Evolutionary conservation across 2,797 vertebrate species (phyloP), one percentile per base, ranked within the genome.

Genomic region (Lagodon rhomboides): DNA sequence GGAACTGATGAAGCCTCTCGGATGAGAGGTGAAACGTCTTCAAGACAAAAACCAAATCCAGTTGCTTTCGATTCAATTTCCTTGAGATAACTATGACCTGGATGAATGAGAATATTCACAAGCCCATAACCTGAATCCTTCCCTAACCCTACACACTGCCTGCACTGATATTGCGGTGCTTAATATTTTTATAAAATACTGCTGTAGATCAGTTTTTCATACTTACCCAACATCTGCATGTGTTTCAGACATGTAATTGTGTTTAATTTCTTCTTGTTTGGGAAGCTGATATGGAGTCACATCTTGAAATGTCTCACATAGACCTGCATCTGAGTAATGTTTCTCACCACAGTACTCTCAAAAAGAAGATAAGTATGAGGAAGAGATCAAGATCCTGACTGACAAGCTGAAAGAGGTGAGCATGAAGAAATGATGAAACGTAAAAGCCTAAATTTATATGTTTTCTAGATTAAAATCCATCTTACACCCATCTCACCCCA

Each of bases 321-420:
- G 43, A n/a, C 38, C 1, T 51, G 15, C 13, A 3, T 43, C 3
- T 75, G 0, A 75, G 53, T 23, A 6, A 10, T 62, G 7, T 68
- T 76, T 90, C n/a, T 84, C 11, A 44, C 77, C 87, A 8, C 89
- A 99, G 98, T 99, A 99, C 87, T 99, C 98, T 55, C 98, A 98
- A 89, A 99, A 99, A 84, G 98, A 99, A 89, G 98, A 99, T 93
- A 99, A 98, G 88, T 99, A 99, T 16, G 98, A 99, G 85, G 98
- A 99, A 71, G 98, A 99, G 92, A 98, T 99, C 74, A 99, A 99
- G 94, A 97, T 99, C 91, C 94, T 99, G 81, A 98, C 97, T 5
- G 98, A 99, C 93, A 99, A 99, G 90, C 97, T 99, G 77, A 99
- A 99, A 92, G 98, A 99, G 97, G 98, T 97, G 66, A 87, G 69